Percentiles rank a stretch among this genome's conserved stretches.
phyloP scores from a whole-genome alignment of 2,888 invertebrate genomes.

The Dicycla oo region DNA sequence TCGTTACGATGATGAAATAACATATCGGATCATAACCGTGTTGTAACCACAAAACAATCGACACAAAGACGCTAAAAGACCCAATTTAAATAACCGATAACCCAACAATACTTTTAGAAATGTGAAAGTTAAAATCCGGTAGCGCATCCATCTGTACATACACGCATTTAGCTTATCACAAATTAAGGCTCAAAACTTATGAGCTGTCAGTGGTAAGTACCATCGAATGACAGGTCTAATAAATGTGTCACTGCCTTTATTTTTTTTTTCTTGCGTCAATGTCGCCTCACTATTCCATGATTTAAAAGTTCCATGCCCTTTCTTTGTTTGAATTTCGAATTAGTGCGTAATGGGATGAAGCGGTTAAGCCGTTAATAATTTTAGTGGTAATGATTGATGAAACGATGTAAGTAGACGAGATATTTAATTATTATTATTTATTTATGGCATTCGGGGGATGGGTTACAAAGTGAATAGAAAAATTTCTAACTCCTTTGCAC shows the following conservation, averaged over 20 bases:
- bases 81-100: constrained; percentile 65
- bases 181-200: constrained; percentile 86
- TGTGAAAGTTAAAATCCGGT: constrained; percentile 85
- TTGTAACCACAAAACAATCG: constrained; percentile 62
- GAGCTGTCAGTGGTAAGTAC: constrained; percentile 85
- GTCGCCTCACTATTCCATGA: constrained; percentile 86
- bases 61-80: constrained; percentile 59
- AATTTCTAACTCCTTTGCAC: background rate
- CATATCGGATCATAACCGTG: constrained; percentile 41
- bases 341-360: constrained; percentile 73
- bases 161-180: constrained; percentile 87
- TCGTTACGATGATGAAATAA: constrained; percentile 62
- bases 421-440: constrained; percentile 48
- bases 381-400: constrained; percentile 62
- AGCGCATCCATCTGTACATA: constrained; percentile 78
- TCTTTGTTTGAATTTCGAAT: constrained; percentile 85
- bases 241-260: constrained; percentile 87
- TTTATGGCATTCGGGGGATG: constrained; percentile 18
- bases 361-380: constrained; percentile 57
- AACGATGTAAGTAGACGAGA: constrained; percentile 63
- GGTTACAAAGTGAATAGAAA: background rate
- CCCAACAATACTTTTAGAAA: constrained; percentile 69
- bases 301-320: constrained; percentile 89
- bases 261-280: constrained; percentile 81
- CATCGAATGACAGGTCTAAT: constrained; percentile 85